Conservation (phyloP, 2,797 vertebrate genomes). For the Merluccius polli region DNA sequence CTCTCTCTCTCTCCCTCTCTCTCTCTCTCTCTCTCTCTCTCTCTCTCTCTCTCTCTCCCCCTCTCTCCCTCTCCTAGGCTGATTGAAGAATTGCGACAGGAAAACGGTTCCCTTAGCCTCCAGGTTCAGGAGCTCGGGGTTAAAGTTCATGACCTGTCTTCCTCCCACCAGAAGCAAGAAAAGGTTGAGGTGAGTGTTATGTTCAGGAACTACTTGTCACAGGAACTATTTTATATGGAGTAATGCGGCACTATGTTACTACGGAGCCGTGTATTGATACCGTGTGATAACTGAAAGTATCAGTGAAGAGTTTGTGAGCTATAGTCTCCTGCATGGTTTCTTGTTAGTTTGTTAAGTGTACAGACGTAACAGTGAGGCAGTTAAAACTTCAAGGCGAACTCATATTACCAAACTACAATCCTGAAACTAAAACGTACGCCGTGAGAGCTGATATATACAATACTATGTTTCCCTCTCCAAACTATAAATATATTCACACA, state of each 20-base stretch:
- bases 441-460: background rate
- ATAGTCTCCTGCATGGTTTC: no score
- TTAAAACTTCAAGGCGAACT: background rate
- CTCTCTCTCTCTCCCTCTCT: no score
- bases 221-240: no score
- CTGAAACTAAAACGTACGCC: background rate
- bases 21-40: background rate
- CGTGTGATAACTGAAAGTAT: no score
- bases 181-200: conserved; percentile 66
- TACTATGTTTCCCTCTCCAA: background rate
- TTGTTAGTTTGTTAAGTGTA: no score
- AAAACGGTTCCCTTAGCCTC: conserved; percentile 59
- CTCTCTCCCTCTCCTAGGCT: no score
- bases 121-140: conserved; percentile 52
- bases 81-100: conserved; percentile 74
- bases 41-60: background rate
- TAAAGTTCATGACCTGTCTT: conserved; percentile 48
- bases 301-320: no score
- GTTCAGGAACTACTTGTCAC: no score
- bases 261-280: no score
- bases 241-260: no score
- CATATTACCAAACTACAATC: background rate
- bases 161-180: conserved; percentile 46
- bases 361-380: no score
- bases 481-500: background rate